phyloP scores from a whole-genome alignment of 2,113 vertebrate species.

The Lycocorax pyrrhopterus region DNA sequence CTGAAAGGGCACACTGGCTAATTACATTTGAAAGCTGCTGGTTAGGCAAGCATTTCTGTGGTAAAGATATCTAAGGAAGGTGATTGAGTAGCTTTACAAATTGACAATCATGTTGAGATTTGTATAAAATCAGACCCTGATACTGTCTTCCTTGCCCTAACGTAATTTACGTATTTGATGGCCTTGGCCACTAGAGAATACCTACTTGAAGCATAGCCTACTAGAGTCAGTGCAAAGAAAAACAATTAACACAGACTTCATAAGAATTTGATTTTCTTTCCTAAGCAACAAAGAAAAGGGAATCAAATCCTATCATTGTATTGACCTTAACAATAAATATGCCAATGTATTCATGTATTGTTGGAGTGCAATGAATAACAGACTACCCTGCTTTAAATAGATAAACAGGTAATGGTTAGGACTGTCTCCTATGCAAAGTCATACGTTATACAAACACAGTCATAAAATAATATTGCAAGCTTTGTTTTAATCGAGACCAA shows the following conservation, averaged over 20 bases:
- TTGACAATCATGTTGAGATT: conserved; percentile 31
- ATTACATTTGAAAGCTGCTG: conserved; percentile 19
- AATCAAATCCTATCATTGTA: conserved; percentile 34
- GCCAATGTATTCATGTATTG: conserved; percentile 2
- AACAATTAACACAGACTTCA: neutral
- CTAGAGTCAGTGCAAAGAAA: conserved; percentile 21
- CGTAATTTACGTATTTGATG: conserved; percentile 20
- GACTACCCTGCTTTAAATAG: conserved; percentile 41
- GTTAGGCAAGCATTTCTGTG: conserved; percentile 11
- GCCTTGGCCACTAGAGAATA: neutral
- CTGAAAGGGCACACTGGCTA: neutral
- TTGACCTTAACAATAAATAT: conserved; percentile 65
- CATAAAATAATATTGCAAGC: conserved; percentile 27
- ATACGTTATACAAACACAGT: conserved; percentile 41
- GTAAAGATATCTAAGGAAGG: neutral
- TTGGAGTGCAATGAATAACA: conserved; percentile 39
- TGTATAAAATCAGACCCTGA: conserved; percentile 28
- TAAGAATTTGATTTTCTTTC: neutral
- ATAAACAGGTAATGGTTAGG: conserved; percentile 57
- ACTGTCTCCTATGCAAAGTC: conserved; percentile 34
- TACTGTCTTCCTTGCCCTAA: conserved; percentile 10
- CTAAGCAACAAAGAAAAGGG: conserved; percentile 19
- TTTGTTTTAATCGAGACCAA: conserved; percentile 53
- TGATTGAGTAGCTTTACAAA: conserved; percentile 53
- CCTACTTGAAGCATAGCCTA: neutral